Base-by-base conservation (phyloP, 2,797 vertebrate species). In the Sparidentex hasta region DNA sequence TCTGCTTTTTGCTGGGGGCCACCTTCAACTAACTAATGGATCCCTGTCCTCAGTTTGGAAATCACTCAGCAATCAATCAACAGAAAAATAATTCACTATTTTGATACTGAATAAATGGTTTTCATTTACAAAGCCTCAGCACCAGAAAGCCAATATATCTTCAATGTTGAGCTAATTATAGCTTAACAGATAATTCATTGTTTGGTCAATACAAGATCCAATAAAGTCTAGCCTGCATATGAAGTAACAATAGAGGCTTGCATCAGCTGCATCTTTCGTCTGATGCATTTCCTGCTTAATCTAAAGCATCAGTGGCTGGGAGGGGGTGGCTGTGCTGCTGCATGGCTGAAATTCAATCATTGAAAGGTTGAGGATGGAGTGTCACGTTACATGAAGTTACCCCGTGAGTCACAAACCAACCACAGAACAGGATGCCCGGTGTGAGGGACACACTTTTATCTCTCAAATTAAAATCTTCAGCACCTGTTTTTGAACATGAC, bases 371-470 rank as follows among this genome's bases (percentile, higher is more conserved):
- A 71, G 61, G 59, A 62, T 51, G 65, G 25, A 65, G 84, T 48
- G 74, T 91, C 80, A 17, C 33, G 54, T 93, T 93, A 78, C 91
- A 86, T 75, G 75, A 82, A 71, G 70, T 47, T 68, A 70, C 64
- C 48, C 62, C 48, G 62, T 25, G 44, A 76, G 65, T 78, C 76
- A 71, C 68, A 82, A 65, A 82, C 51, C 83, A 86, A 84, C 74
- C 71, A 51, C 18, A 71, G 27, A 59, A 70, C 25, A 86, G 85
- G 63, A 88, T 62, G 72, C 52, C 7, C 78, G 48, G 51, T 62
- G n/a, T 13, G 8, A 48, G 52, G 38, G 51, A 66, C 29, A 46
- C 12, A 17, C 43, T 1, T 11, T 21, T 64, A 44, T 44, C 43
- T 11, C 1, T 4, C 21, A 23, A 46, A 48, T 41, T 20, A 33